Evolutionary conservation across 2,888 invertebrate genomes (phyloP).

Genomic region (Lymantria monacha): DNA sequence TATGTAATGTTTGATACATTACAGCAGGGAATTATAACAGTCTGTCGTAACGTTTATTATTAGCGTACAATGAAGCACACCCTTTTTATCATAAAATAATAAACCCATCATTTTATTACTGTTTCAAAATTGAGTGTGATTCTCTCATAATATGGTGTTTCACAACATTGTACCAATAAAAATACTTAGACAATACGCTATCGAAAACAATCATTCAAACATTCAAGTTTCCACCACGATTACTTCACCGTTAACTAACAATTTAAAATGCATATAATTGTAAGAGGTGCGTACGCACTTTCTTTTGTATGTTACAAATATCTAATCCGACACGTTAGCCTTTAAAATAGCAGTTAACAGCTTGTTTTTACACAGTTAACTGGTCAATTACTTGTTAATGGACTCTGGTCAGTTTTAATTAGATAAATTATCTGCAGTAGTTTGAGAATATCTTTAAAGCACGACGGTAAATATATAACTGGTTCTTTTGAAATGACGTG

Average conservation of each 20-base stretch:
- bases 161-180: no score
- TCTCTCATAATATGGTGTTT: no score
- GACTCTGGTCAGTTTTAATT: constrained; percentile 14
- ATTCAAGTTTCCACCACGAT: no score
- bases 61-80: not conserved
- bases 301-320: not conserved
- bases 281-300: no score
- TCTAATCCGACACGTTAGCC: constrained; percentile 9
- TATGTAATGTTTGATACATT: no score
- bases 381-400: constrained; percentile 24
- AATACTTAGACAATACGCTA: no score
- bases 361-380: constrained; percentile 19
- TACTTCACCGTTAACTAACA: no score
- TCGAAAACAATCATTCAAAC: no score
- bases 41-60: not conserved
- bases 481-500: constrained; percentile 13
- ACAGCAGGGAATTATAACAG: not conserved
- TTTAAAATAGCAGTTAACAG: constrained; percentile 18
- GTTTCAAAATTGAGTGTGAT: no score
- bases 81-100: no score
- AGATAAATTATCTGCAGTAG: constrained; percentile 10
- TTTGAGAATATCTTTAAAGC: constrained; percentile 7
- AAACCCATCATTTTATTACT: no score
- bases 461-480: not conserved
- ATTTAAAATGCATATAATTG: no score